Evolutionary conservation across 1,140 invertebrate species (phyloP).

Genomic region (Fragariocoptes setiger): DNA sequence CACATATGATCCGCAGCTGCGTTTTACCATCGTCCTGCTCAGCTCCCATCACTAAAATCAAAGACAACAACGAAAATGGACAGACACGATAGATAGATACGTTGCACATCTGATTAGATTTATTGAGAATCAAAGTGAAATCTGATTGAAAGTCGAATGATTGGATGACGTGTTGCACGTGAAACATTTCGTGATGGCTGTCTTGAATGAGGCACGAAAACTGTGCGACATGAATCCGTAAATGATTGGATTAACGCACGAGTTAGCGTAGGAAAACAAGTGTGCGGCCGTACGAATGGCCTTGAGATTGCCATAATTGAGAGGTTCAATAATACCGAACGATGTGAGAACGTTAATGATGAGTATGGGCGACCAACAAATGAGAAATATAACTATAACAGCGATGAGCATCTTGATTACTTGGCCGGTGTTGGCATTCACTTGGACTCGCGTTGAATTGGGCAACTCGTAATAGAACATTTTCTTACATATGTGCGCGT

Average conservation of each 20-base stretch:
- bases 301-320: constrained; percentile 24
- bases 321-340: constrained; percentile 17
- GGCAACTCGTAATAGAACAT: constrained; percentile 13
- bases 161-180: no score
- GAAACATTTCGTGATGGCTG: constrained; percentile 17
- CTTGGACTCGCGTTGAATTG: background rate
- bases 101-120: no score
- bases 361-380: constrained; percentile 33
- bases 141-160: no score
- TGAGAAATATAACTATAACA: constrained; percentile 30
- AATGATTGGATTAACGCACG: constrained; percentile 40
- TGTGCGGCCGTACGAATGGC: constrained; percentile 28
- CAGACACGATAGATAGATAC: background rate
- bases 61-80: background rate
- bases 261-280: constrained; percentile 29
- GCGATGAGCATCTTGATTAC: constrained; percentile 36
- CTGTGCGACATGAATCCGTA: constrained; percentile 49
- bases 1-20: no score
- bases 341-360: constrained; percentile 30
- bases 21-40: no score
- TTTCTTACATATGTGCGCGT: constrained; percentile 29
- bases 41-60: no score
- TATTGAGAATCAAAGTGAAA: no score
- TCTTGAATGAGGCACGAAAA: constrained; percentile 30
- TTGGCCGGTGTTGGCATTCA: constrained; percentile 24